These are phyloP conservation scores for Prorops nasuta DNA, from an alignment of 1,140 invertebrate genomes.

Conservation along the genomic window DNA sequence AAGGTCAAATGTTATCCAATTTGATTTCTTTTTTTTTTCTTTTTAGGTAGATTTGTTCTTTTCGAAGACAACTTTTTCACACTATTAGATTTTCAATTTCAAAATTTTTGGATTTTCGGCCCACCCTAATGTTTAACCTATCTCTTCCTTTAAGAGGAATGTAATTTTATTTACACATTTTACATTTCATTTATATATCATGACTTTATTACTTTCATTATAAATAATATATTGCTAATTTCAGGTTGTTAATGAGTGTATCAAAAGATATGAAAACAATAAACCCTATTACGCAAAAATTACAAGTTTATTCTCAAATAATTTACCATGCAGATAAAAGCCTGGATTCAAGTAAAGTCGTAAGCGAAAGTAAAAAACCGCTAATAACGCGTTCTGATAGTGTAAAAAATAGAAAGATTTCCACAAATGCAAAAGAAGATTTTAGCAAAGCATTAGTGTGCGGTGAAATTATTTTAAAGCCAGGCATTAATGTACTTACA, in stretches of 20 bases:
- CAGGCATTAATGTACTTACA: slow-evolving; percentile 71
- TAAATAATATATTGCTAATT: background rate
- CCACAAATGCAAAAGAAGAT: slow-evolving; percentile 57
- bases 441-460: slow-evolving; percentile 63
- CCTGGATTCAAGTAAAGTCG: slow-evolving; percentile 64
- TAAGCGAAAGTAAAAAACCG: slow-evolving; percentile 61
- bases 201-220: background rate
- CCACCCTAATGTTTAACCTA: no score
- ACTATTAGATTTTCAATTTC: no score
- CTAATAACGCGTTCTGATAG: slow-evolving; percentile 61
- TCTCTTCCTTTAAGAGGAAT: no score
- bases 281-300: slow-evolving; percentile 60
- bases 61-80: no score
- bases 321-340: slow-evolving; percentile 80
- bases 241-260: slow-evolving; percentile 49
- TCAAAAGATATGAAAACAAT: slow-evolving; percentile 61
- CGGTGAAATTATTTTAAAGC: slow-evolving; percentile 61
- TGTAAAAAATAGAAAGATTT: slow-evolving; percentile 61
- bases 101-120: no score
- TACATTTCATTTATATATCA: no score
- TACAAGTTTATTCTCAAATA: slow-evolving; percentile 69
- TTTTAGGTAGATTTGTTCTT: no score
- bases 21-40: no score
- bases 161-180: no score
- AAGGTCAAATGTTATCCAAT: no score